Base-by-base conservation (phyloP, 1,140 invertebrate species). In the Tribolium castaneum region DNA sequence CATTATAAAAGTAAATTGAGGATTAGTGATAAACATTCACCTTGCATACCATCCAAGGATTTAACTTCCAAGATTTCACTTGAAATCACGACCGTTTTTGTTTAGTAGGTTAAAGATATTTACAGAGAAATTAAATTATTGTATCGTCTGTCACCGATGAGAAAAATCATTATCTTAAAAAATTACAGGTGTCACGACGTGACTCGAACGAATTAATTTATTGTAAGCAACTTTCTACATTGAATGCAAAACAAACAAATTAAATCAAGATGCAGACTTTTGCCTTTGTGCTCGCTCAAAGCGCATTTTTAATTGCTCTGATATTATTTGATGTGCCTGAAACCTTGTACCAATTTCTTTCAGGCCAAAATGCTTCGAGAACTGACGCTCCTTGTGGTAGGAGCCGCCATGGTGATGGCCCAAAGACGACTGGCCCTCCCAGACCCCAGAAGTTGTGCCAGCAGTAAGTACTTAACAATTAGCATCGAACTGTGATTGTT, bases 361-460 rank as follows among this genome's bases (percentile, higher is more conserved):
- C 25, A 82, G 81, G 81, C 22, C 73, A 70, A 82, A 75, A 86
- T 86, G 85, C 76, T 85, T 10, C 77, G 83, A 81, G 78, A 86
- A 79, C 81, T 89, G 73, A 85, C 87, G 79, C 87, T 95, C 82
- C 87, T 95, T 82, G 88, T 93, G 19, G 84, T 93, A 81, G 90
- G 91, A 83, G 89, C 92, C 50, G 91, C 91, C 56, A 87, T 92
- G 74, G 92, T 92, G 51, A 87, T 92, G 77, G 95, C 94, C 70
- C 95, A 97, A 87, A 91, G 95, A 81, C 90, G 95, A 80, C 90
- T 97, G 62, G 95, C 95, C 22, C 88, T 96, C 80, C 95, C 95
- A 52, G 95, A 97, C 89, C 94, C 95, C 39, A 91, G 93, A 84
- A 96, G 94, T 86, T 97, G 95, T 87, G 92, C 93, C 66, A 96